Percentiles rank a stretch among this genome's conserved stretches.
phyloP scores from a whole-genome alignment of 2,797 vertebrate species.

The Scyliorhinus canicula region DNA sequence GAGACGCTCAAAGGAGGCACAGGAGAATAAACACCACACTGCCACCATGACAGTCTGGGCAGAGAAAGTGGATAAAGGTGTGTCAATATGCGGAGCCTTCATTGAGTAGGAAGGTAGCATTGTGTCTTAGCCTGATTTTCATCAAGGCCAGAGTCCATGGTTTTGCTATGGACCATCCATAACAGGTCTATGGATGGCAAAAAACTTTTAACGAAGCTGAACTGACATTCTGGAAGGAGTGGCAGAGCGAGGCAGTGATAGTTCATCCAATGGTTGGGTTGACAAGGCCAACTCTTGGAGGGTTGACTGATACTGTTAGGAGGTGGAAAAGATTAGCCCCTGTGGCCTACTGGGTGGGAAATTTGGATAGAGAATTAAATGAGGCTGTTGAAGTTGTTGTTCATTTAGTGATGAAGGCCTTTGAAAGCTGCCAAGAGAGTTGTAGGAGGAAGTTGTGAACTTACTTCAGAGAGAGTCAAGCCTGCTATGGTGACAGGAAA shows the following conservation, averaged over 20 bases:
- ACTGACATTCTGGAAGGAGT: neutral
- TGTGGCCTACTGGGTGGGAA: neutral
- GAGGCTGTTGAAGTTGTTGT: neutral
- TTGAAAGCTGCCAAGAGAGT: neutral
- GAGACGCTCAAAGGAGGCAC: neutral
- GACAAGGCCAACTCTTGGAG: neutral
- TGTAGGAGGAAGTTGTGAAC: neutral
- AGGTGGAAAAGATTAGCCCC: neutral
- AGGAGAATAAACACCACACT: neutral
- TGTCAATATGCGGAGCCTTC: neutral
- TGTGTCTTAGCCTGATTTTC: neutral
- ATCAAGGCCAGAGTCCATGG: neutral
- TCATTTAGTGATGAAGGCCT: neutral
- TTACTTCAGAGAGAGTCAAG: neutral
- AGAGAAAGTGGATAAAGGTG: neutral
- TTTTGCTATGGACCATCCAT: neutral
- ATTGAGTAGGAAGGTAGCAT: neutral
- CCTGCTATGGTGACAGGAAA: neutral
- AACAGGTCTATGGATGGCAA: neutral
- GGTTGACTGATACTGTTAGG: neutral
- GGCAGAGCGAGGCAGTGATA: neutral
- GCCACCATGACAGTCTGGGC: neutral
- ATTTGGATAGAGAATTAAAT: neutral
- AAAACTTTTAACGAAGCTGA: neutral
- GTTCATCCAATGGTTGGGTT: neutral